These are phyloP conservation scores for Eublepharis macularius DNA, from an alignment of 2,113 vertebrate species.

Conservation along the genomic window DNA sequence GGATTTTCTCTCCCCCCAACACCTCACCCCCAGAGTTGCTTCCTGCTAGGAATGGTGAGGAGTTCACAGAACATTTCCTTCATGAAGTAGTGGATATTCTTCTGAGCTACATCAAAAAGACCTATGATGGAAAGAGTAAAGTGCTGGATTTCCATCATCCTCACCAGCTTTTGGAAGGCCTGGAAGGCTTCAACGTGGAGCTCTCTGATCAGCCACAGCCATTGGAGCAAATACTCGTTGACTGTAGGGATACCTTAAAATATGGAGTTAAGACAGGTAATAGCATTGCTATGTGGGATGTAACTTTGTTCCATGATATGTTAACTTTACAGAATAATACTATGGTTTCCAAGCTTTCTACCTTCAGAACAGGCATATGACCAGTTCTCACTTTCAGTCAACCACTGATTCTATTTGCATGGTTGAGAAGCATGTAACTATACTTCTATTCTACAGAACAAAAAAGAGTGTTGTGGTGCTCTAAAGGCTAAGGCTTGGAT, in stretches of 20 bases:
- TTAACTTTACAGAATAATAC: too few species aligned
- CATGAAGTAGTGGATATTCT: conserved; percentile 72
- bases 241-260: conserved; percentile 75
- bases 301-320: neutral
- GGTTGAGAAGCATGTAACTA: neutral
- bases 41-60: conserved; percentile 57
- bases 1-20: neutral
- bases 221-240: conserved; percentile 70
- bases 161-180: conserved; percentile 73
- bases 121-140: conserved; percentile 66
- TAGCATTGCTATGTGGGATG: neutral
- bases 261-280: conserved; percentile 76
- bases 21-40: conserved; percentile 67
- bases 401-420: neutral
- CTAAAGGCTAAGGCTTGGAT: too few species aligned
- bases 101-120: conserved; percentile 70
- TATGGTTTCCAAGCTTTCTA: neutral
- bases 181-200: conserved; percentile 74
- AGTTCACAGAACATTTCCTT: conserved; percentile 64
- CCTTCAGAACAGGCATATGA: neutral
- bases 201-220: conserved; percentile 68
- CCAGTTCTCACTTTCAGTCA: neutral
- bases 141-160: conserved; percentile 76
- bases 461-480: too few species aligned
- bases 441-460: neutral